Evolutionary conservation across 1,140 invertebrate genomes (phyloP).

Genomic region (Charaxes varanes): DNA sequence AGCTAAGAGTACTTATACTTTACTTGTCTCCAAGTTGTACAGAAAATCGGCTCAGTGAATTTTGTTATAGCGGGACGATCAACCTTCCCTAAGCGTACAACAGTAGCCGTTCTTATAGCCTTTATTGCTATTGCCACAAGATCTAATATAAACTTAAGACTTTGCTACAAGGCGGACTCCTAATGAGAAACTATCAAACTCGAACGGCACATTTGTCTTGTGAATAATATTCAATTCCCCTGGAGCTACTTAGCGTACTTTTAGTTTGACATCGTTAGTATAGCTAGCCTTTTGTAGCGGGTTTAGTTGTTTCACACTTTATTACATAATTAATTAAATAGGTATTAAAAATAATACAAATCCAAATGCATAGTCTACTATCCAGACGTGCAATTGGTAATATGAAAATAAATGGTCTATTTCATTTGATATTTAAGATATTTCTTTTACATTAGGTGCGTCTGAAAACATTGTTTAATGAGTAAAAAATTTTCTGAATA

Average conservation of each 20-base stretch:
- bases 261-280: conserved; percentile 10
- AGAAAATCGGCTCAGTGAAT: conserved; percentile 29
- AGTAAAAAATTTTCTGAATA: too few relatives aligned
- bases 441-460: too few relatives aligned
- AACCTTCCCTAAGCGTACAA: not conserved
- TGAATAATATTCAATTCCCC: conserved; percentile 52
- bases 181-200: conserved; percentile 59
- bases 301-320: too few relatives aligned
- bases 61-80: conserved; percentile 10
- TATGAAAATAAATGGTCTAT: too few relatives aligned
- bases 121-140: conserved; percentile 2
- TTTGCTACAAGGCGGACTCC: conserved; percentile 15
- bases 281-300: too few relatives aligned
- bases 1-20: conserved; percentile 12
- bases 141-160: conserved; percentile 1
- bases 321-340: too few relatives aligned
- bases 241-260: conserved; percentile 25
- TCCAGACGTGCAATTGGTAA: too few relatives aligned
- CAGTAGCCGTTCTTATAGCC: too few relatives aligned
- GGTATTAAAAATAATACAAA: too few relatives aligned
- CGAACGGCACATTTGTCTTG: conserved; percentile 45
- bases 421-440: too few relatives aligned
- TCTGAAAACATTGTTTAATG: too few relatives aligned
- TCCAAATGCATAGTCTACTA: too few relatives aligned
- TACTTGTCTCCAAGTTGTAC: conserved; percentile 23